These are phyloP conservation scores for Paratrypauchen microcephalus DNA, from an alignment of 2,797 vertebrate species.

Conservation along the genomic window DNA sequence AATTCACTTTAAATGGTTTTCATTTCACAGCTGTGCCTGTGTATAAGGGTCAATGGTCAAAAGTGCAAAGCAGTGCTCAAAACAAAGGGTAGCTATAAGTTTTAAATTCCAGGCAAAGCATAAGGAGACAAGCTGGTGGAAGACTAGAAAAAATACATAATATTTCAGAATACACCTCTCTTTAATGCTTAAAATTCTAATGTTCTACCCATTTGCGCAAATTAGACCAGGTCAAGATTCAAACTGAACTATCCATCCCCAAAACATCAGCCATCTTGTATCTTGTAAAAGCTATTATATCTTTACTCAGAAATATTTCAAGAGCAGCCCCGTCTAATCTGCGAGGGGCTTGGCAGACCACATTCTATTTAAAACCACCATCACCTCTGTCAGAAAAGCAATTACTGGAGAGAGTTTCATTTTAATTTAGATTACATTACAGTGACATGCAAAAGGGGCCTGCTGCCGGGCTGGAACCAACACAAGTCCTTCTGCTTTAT, in stretches of 20 bases:
- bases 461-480: slow-evolving; percentile 69
- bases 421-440: slow-evolving; percentile 83
- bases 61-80: too few relatives aligned
- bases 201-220: background rate
- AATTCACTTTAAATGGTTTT: too few relatives aligned
- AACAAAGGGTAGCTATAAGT: too few relatives aligned
- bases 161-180: too few relatives aligned
- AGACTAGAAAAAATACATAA: too few relatives aligned
- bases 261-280: slow-evolving; percentile 30
- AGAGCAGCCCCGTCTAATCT: slow-evolving; percentile 54
- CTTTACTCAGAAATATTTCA: slow-evolving; percentile 17
- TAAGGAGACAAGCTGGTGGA: too few relatives aligned
- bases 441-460: slow-evolving; percentile 69
- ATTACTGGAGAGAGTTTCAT: slow-evolving; percentile 79
- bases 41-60: too few relatives aligned
- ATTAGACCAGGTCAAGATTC: background rate
- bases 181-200: background rate
- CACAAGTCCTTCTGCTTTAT: slow-evolving; percentile 74
- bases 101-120: too few relatives aligned
- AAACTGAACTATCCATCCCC: slow-evolving; percentile 11
- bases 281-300: slow-evolving; percentile 21
- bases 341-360: slow-evolving; percentile 45
- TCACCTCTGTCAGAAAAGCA: slow-evolving; percentile 83
- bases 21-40: too few relatives aligned
- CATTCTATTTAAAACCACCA: slow-evolving; percentile 74